phyloP scores from a whole-genome alignment of 1,140 invertebrate species.

The Formica selysi region DNA sequence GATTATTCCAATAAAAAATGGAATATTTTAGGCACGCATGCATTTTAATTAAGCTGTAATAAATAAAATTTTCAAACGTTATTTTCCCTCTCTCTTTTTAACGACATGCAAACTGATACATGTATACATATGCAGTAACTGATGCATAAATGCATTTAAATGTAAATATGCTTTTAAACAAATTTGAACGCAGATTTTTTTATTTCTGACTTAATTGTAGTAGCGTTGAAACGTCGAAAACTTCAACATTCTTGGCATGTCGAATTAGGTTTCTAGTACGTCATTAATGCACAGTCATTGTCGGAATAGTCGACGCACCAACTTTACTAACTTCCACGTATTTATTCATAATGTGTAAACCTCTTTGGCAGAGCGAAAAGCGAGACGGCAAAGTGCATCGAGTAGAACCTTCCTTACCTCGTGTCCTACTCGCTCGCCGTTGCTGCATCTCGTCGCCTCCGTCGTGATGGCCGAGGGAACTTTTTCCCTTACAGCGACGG shows the following conservation, averaged over 20 bases:
- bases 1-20: not conserved
- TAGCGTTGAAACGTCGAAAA: not conserved
- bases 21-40: not conserved
- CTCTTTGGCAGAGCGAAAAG: not conserved
- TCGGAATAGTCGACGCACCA: not conserved
- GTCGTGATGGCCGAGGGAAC: conserved; percentile 22
- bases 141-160: conserved; percentile 11
- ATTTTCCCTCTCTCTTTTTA: not conserved
- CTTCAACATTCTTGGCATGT: not conserved
- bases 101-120: not conserved
- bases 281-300: not conserved
- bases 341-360: conserved; percentile 30
- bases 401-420: conserved; percentile 67
- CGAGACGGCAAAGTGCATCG: conserved; percentile 9
- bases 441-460: conserved; percentile 56
- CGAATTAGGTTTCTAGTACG: not conserved
- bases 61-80: conserved; percentile 13
- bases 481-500: conserved; percentile 82
- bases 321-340: not conserved
- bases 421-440: conserved; percentile 54
- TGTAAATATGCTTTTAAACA: not conserved
- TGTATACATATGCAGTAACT: not conserved
- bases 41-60: not conserved
- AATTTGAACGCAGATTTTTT: not conserved
- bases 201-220: not conserved